phyloP scores from a whole-genome alignment of 1,140 invertebrate genomes.

The Heterodera schachtii region DNA sequence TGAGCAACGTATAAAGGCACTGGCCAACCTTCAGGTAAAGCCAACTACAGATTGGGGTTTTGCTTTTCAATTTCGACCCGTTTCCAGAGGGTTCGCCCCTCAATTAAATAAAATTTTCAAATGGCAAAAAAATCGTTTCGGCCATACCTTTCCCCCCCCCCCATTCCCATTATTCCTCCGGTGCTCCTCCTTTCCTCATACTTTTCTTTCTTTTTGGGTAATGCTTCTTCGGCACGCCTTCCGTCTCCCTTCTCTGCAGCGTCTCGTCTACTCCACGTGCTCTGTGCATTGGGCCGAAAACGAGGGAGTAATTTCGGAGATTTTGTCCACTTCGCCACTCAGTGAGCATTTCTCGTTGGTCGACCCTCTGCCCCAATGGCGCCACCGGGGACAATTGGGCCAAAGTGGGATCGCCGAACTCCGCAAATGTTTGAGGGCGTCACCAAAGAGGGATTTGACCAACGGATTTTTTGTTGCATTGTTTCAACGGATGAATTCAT shows the following conservation, averaged over 20 bases:
- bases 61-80: neutral
- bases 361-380: conserved; percentile 63
- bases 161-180: too few relatives aligned
- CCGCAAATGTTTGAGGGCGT: conserved; percentile 77
- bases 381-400: conserved; percentile 58
- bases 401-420: conserved; percentile 29
- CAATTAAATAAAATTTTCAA: too few relatives aligned
- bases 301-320: conserved; percentile 79
- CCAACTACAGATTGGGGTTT: conserved; percentile 43
- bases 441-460: conserved; percentile 76
- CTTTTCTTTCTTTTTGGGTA: conserved; percentile 56
- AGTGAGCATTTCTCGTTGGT: conserved; percentile 51
- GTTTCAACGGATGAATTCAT: conserved; percentile 68
- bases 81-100: neutral
- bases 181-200: too few relatives aligned
- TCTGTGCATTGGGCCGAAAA: conserved; percentile 87
- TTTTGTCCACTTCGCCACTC: conserved; percentile 59
- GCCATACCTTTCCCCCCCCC: too few relatives aligned
- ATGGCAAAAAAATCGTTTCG: too few relatives aligned
- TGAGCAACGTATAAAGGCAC: conserved; percentile 71
- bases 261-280: conserved; percentile 91
- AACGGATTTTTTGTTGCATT: conserved; percentile 93
- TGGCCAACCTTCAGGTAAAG: conserved; percentile 78
- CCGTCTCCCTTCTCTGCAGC: conserved; percentile 79
- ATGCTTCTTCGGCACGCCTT: conserved; percentile 83